Evolutionary conservation across 2,113 vertebrate genomes (phyloP).

Genomic region (Garra rufa): DNA sequence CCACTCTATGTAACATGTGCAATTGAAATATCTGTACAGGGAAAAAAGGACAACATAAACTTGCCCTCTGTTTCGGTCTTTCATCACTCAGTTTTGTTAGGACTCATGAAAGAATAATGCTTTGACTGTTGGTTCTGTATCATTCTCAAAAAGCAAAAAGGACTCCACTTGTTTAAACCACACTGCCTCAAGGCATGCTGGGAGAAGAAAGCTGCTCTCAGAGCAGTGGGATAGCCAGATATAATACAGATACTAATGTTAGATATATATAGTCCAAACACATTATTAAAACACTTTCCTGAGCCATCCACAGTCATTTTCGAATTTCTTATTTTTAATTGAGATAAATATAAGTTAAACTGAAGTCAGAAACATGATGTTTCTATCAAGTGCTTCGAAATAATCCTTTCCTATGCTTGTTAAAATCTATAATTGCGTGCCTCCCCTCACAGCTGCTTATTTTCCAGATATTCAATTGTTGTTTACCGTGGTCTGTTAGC

Average conservation of each 20-base stretch:
- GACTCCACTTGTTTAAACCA: slow-evolving; percentile 79
- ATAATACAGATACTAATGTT: slow-evolving; percentile 72
- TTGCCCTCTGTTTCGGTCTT: neutral
- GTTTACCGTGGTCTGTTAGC: slow-evolving; percentile 24
- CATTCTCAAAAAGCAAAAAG: slow-evolving; percentile 83
- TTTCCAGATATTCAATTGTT: neutral
- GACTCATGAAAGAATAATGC: slow-evolving; percentile 62
- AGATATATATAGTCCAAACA: neutral
- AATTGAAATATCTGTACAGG: neutral
- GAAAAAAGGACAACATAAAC: slow-evolving; percentile 1
- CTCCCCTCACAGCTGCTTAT: neutral
- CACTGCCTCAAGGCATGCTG: slow-evolving; percentile 74
- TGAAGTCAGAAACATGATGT: neutral
- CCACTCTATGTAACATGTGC: neutral
- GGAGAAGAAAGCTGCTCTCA: slow-evolving; percentile 75
- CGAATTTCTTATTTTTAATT: neutral
- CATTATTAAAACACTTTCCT: neutral
- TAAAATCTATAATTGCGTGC: neutral
- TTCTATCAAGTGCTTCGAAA: neutral
- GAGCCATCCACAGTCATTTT: neutral
- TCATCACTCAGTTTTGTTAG: slow-evolving; percentile 21
- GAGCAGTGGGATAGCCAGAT: slow-evolving; percentile 62
- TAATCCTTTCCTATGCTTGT: neutral
- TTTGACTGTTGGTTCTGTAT: slow-evolving; percentile 77
- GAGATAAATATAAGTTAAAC: neutral